Base-by-base conservation (phyloP, 2,113 vertebrate genomes). In the Heptranchias perlo region DNA sequence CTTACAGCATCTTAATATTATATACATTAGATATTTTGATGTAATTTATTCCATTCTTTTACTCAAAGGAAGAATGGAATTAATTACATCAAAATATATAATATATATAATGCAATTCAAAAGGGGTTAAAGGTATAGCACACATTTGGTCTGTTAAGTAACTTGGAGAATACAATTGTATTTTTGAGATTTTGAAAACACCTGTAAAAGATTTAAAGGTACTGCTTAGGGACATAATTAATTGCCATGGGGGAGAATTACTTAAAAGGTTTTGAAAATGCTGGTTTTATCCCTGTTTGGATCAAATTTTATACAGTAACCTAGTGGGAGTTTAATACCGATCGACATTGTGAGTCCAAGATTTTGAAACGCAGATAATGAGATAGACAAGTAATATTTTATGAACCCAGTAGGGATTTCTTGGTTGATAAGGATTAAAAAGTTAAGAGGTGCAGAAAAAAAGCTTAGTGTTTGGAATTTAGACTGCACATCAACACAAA, bases 391-490 rank as follows among this genome's bases (percentile, higher is more conserved):
- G 98, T 97, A 98, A 97, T 98, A 97, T 98, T 98, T 98, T 97
- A 94, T 67, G 98, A 98, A 97, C 97, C 97, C 97, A 97, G 97
- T 97, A 96, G 97, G 97, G 97, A 97, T 97, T 97, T 98, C 97
- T 97, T 98, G 97, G 97, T 97, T 97, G 96, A 96, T 97, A 97
- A 97, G 97, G 96, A 97, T 98, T 97, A 96, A 97, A 97, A 98
- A 96, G 96, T 98, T 98, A 98, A 98, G 97, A 98, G 97, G 97
- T 98, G 98, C 98, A 98, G 98, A 98, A 97, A 98, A 97, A 98
- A 97, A 98, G 98, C 98, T 98, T 98, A 98, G 97, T 97, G 97
- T 98, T 97, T 97, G 96, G 97, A 97, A 97, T 97, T 97, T 97
- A 97, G 97, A 96, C 96, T 97, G 97, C 96, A 97, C 96, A 97